Percentiles rank a stretch among this genome's conserved stretches.
phyloP scores from a whole-genome alignment of 2,797 vertebrate genomes.

The Thunnus albacares region DNA sequence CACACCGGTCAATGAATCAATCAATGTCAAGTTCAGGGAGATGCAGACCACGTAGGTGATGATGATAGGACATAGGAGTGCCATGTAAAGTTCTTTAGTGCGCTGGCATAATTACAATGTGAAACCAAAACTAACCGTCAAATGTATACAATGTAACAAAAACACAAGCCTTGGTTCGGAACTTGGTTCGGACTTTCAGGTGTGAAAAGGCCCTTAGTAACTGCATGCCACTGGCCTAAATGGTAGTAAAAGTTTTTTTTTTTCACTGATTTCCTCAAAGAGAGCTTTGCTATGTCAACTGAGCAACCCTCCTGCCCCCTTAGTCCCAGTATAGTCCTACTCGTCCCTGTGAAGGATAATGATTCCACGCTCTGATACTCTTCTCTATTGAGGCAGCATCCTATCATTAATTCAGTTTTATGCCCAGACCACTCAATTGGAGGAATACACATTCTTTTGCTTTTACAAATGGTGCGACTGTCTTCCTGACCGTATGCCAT shows the following conservation, averaged over 20 bases:
- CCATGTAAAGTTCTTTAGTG: no score
- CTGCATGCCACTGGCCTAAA: neutral
- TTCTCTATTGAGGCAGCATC: neutral
- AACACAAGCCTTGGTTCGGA: no score
- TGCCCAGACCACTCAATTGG: neutral
- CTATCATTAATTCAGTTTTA: neutral
- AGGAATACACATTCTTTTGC: neutral
- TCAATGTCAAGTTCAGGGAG: no score
- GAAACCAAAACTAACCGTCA: no score
- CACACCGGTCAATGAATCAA: no score
- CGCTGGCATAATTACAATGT: no score
- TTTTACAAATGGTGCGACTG: neutral
- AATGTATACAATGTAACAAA: no score
- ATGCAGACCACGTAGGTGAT: no score
- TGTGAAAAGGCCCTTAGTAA: no score
- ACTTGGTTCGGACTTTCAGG: no score
- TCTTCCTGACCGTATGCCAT: neutral
- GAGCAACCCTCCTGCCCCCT: neutral
- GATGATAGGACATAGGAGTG: no score
- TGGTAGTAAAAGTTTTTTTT: neutral
- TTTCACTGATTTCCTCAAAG: neutral
- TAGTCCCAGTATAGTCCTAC: neutral
- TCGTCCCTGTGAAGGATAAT: neutral
- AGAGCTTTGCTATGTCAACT: neutral
- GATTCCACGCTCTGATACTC: neutral